These are phyloP conservation scores for Drosophila peninsularis DNA, from an alignment of 2,888 invertebrate genomes.

Conservation along the genomic window DNA sequence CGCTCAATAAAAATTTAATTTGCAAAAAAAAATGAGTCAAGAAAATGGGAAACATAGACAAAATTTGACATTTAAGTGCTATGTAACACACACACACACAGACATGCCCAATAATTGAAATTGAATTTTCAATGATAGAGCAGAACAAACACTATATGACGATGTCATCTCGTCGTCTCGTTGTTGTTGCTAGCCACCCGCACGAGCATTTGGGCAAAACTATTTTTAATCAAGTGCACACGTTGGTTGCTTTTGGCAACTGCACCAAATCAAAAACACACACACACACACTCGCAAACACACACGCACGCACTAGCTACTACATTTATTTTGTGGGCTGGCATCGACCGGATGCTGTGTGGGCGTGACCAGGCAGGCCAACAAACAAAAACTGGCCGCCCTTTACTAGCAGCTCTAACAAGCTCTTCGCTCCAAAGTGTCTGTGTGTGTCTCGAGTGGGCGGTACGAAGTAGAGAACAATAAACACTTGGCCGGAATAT, in stretches of 20 bases:
- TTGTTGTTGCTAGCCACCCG: conserved; percentile 57
- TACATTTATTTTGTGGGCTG: conserved; percentile 14
- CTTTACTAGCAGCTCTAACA: conserved; percentile 42
- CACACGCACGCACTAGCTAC: conserved; percentile 3
- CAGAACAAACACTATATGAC: conserved; percentile 43
- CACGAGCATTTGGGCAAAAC: conserved; percentile 62
- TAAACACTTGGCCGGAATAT: conserved; percentile 60
- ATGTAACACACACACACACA: conserved; percentile 23
- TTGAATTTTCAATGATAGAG: conserved; percentile 77
- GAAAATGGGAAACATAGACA: conserved; percentile 64
- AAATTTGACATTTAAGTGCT: conserved; percentile 67
- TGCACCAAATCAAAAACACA: conserved; percentile 40
- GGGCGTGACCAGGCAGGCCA: conserved; percentile 26
- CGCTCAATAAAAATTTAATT: conserved; percentile 81
- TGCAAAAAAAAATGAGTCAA: conserved; percentile 72
- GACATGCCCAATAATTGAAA: conserved; percentile 68
- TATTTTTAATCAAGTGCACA: conserved; percentile 74
- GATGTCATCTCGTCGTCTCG: conserved; percentile 40
- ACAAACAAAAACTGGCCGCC: conserved; percentile 32
- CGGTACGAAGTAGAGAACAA: conserved; percentile 46
- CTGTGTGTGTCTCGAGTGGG: conserved; percentile 50
- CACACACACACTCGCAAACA: conserved; percentile 1
- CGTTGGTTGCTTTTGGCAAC: conserved; percentile 59
- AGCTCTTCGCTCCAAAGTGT: conserved; percentile 26
- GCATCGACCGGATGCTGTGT: conserved; percentile 51